Evolutionary conservation across 2,797 vertebrate genomes (phyloP).

Genomic region (Phalloptychus januarius): DNA sequence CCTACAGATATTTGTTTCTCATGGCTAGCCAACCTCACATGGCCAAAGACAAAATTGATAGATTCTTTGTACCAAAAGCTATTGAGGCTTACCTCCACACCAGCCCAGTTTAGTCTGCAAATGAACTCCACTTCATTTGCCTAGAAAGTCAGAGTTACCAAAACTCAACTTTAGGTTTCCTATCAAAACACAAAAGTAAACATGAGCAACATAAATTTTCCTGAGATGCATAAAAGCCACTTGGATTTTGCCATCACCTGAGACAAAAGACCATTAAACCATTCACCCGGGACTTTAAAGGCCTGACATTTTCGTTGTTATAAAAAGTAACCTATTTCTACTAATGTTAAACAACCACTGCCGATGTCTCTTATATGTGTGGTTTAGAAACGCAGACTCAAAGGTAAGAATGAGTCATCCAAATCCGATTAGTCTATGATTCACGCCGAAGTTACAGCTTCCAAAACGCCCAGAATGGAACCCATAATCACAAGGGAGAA

Average conservation of each 20-base stretch:
- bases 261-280: neutral
- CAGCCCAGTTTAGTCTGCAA: no score
- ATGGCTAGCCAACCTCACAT: no score
- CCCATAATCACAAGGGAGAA: conserved; percentile 44
- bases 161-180: neutral
- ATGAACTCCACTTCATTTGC: no score
- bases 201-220: neutral
- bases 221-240: neutral
- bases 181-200: neutral
- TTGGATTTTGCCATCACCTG: neutral
- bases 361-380: conserved; percentile 7
- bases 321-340: conserved; percentile 11
- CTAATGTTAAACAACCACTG: neutral
- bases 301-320: neutral
- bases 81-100: no score
- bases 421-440: conserved; percentile 46
- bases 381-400: conserved; percentile 11
- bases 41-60: no score
- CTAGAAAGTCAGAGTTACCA: neutral
- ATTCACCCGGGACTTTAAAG: neutral
- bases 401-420: conserved; percentile 44
- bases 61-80: no score
- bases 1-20: no score
- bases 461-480: conserved; percentile 33
- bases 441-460: conserved; percentile 41